Evolutionary conservation across 2,888 invertebrate species (phyloP), one percentile per base, ranked within the genome.

Genomic region (Phasia obesa): DNA sequence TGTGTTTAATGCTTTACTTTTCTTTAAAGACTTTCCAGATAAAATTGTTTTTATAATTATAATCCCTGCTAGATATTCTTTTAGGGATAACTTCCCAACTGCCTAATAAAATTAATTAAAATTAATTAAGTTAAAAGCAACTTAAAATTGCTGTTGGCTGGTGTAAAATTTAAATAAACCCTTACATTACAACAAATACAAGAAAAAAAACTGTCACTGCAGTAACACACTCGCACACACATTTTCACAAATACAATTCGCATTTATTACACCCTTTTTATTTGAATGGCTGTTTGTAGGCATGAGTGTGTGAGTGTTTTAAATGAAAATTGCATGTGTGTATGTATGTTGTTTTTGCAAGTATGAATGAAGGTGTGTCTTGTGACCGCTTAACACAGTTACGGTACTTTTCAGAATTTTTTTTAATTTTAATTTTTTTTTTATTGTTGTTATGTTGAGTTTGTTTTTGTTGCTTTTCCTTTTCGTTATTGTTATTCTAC

Each of bases 311-410:
- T 3, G n/a, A 51, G 59, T 49, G 35, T 64, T 42, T 25, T 38
- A 53, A 71, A 38, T 62, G n/a, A 49, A 75, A 49, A 65, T 65
- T 73, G 77, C 51, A 71, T 75, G 74, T 75, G 69, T 62, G 55
- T 7, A n/a, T 1, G 13, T 35, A n/a, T 35, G 21, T 42, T 57
- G 25, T 25, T 27, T 42, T 49, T 23, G n/a, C 19, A 44, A 53
- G 65, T 62, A 67, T 23, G 83, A 79, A 67, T 23, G 83, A 79
- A 83, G 79, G 83, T 83, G 79, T 83, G 83, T 76, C 83, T 42
- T 71, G 67, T 83, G 83, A 83, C 83, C 83, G 83, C 83, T 83
- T 83, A 83, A 83, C 83, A 83, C 75, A 83, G 79, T 70, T 83
- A 70, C 69, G 79, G 65, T 65, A 35, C 55, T 71, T 83, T 79